Base-by-base conservation (phyloP, 2,113 vertebrate genomes). In the Pangasianodon hypophthalmus region DNA sequence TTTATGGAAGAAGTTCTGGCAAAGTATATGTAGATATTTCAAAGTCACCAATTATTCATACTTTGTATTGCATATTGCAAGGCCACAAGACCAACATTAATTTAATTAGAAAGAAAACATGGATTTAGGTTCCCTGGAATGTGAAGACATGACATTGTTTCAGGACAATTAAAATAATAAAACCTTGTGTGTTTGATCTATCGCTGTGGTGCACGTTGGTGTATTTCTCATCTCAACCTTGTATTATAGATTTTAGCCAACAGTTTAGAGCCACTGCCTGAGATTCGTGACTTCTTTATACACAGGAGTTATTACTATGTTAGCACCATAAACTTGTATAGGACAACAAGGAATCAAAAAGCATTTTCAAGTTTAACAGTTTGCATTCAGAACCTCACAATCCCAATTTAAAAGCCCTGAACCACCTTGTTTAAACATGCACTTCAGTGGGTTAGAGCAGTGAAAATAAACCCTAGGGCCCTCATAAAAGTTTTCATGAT, bases 351-450 rank as follows among this genome's bases (percentile, higher is more conserved):
- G 86, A n/a, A 80, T 85, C 86, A 44, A 60, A 87, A 58, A 87
- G 52, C 50, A 50, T 77, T 87, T 73, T 86, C n/a, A 6, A 37
- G 64, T 86, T 87, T 60, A 62, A 80, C n/a, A 87, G 73, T 87
- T 77, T 87, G 86, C 73, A 87, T 60, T 80, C 71, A 77, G 69
- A 46, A 26, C 52, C 69, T 87, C 13, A 46, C 73, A 62, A 62
- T 79, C 13, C 37, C 37, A 87, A 26, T 56, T 56, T 80, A 79
- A 79, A 87, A 60, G 44, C 86, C 29, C 26, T 48, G 37, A 87
- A 80, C 37, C 75, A 58, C 71, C 86, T 80, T 87, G 86, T 87
- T 87, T 87, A 87, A 87, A 50, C 19, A 44, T 80, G 86, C 73
- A 62, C 56, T 87, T 80, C 73, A 87, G 29, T 48, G 54, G 56